Evolutionary conservation across 1,140 invertebrate species (phyloP).

Genomic region (Drosophila prosaltans): DNA sequence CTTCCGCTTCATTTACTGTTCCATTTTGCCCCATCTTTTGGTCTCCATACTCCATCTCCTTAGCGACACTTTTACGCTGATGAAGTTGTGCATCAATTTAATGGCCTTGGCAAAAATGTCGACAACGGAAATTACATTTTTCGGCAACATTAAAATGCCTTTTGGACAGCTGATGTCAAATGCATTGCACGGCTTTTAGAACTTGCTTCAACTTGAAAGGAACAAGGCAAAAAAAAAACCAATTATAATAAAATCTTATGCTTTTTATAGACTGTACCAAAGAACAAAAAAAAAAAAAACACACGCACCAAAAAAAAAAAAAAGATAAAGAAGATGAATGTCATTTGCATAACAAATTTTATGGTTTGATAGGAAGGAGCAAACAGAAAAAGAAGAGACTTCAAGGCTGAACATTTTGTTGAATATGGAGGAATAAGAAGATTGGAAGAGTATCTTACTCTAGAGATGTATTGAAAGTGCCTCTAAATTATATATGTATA

Average conservation of each 20-base stretch:
- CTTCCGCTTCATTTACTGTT: constrained; percentile 45
- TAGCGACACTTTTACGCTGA: constrained; percentile 65
- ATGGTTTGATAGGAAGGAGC: constrained; percentile 31
- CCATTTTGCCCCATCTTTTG: constrained; percentile 50
- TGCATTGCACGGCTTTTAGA: constrained; percentile 54
- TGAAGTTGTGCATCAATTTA: constrained; percentile 77
- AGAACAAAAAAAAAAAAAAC: constrained; percentile 42
- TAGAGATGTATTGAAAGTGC: no score
- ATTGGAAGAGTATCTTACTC: background rate
- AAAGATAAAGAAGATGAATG: constrained; percentile 39
- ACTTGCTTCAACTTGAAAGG: constrained; percentile 28
- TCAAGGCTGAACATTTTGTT: constrained; percentile 2
- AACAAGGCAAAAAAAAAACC: constrained; percentile 31
- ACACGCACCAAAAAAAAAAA: constrained; percentile 28
- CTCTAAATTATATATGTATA: no score
- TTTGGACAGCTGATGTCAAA: constrained; percentile 72
- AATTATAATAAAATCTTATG: constrained; percentile 73
- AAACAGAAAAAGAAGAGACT: background rate
- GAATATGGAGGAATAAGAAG: background rate
- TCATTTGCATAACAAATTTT: constrained; percentile 79
- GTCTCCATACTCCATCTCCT: background rate
- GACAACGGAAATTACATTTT: constrained; percentile 79
- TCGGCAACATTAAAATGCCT: constrained; percentile 72
- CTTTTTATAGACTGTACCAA: constrained; percentile 55
- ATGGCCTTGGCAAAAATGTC: constrained; percentile 56